Base-by-base conservation (phyloP, 2,113 vertebrate genomes). In the Eupsittula cactorum region DNA sequence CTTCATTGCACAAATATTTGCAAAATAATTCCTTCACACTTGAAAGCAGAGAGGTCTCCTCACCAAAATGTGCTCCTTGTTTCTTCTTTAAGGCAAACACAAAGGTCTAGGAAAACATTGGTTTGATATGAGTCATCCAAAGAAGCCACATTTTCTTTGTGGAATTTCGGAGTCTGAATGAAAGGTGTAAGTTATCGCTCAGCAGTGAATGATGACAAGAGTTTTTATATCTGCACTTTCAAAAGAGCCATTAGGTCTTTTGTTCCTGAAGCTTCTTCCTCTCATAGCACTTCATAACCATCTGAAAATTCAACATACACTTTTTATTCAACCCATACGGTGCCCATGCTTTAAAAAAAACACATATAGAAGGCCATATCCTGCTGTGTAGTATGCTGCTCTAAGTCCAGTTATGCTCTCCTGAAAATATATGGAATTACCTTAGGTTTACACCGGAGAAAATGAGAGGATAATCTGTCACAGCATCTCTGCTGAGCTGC, bases 1-100 rank as follows among this genome's bases (percentile, higher is more conserved):
- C 53, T 76, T 95, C 42, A 74, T 80, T 86, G 88, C 67, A 93
- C 18, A 93, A 90, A 67, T 75, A 75, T 52, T 92, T 88, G 73
- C 42, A 75, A 93, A 93, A 86, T 86, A 94, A 59, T 79, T 81
- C 33, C 71, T 94, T 95, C 33, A 67, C 59, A 42, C 31, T 78
- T 74, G 55, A 90, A 96, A 96, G 80, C 41, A 90, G 41, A 85
- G 59, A 94, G 41, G 8, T 59, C 82, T 12, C 39, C 71, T 80
- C 46, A 89, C n/a, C 55, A 65, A 88, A 82, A 86, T 64, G 11
- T 59, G 18, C 23, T 92, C 21, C 65, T 84, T 37, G 77, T 74
- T 75, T 78, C 53, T 87, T 84, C 65, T 60, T 47, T 28, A 78
- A 18, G 20, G 37, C 78, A 88, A 93, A 88, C 35, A 65, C 20